Conservation (phyloP, 2,797 vertebrate species). For the Streptopelia turtur region DNA sequence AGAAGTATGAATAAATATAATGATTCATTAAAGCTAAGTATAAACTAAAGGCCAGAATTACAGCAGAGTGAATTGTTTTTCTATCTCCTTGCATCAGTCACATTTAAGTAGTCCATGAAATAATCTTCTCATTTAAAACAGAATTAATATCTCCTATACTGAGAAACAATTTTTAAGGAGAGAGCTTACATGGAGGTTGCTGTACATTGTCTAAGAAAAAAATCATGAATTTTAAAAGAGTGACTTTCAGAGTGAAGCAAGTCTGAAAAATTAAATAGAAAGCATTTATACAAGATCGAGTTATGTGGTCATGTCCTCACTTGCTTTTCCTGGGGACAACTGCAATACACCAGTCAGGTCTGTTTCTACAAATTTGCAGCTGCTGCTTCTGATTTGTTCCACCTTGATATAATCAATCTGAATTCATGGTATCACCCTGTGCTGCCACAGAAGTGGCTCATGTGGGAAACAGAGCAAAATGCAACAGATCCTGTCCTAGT, state of each 20-base stretch:
- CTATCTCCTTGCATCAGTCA: neutral
- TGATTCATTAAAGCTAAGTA: neutral
- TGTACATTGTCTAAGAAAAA: neutral
- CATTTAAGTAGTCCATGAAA: neutral
- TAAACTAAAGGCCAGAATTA: slow-evolving; percentile 6
- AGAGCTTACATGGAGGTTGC: neutral
- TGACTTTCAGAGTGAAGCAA: neutral
- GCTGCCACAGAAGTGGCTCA: neutral
- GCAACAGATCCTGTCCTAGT: neutral
- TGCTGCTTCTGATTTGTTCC: slow-evolving; percentile 24
- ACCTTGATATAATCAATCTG: neutral
- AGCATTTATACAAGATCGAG: neutral
- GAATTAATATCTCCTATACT: neutral
- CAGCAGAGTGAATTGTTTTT: neutral
- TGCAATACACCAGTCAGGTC: neutral
- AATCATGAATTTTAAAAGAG: neutral
- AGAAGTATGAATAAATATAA: neutral
- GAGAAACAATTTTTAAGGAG: neutral
- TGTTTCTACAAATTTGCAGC: neutral
- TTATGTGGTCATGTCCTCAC: neutral
- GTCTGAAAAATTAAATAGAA: neutral
- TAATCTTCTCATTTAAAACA: neutral
- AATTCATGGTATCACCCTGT: neutral
- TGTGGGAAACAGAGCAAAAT: neutral
- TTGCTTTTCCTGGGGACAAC: neutral